A percentile compares a stretch with the other conserved stretches of the same genome.
Evolutionary conservation across 92 coral and sea anemone genomes (phyloP).

Genomic region (Scolanthus callimorphus): DNA sequence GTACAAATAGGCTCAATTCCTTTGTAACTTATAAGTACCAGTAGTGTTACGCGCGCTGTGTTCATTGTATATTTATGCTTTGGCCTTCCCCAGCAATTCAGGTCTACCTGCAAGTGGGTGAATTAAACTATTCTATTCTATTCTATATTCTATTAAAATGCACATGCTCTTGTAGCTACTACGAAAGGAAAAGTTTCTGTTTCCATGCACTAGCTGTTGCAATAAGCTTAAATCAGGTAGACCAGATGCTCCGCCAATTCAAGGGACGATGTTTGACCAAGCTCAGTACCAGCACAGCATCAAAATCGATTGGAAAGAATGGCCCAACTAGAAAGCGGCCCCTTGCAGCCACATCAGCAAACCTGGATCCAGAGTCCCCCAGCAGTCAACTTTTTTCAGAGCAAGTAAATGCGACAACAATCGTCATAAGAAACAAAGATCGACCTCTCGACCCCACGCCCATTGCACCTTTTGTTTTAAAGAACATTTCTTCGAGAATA

Average conservation of each 20-base stretch:
- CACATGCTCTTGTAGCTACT: slow-evolving; percentile 7
- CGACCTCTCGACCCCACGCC: too few species aligned
- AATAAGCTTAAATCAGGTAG: not conserved
- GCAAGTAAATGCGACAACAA: slow-evolving; percentile 5
- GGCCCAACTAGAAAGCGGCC: slow-evolving; percentile 2
- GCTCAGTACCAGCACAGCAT: slow-evolving; percentile 8
- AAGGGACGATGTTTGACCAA: slow-evolving; percentile 8
- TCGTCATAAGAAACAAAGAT: slow-evolving; percentile 17
- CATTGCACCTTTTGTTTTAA: too few species aligned
- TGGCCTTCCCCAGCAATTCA: too few species aligned
- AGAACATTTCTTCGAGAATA: too few species aligned
- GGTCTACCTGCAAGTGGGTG: too few species aligned
- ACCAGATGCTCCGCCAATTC: slow-evolving; percentile 2
- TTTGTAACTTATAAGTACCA: too few species aligned
- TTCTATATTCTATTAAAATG: too few species aligned
- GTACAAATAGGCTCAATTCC: too few species aligned
- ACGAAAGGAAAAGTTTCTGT: slow-evolving; percentile 10
- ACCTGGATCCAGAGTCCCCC: not conserved
- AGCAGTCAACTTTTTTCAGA: not conserved
- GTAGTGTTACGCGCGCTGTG: too few species aligned
- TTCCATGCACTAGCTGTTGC: slow-evolving; percentile 13
- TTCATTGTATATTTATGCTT: too few species aligned
- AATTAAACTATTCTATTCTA: too few species aligned
- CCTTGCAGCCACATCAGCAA: not conserved
- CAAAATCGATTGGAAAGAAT: slow-evolving; percentile 10